Evolutionary conservation across 1,140 invertebrate species (phyloP).

Genomic region (Pseudomyrmex sp.): DNA sequence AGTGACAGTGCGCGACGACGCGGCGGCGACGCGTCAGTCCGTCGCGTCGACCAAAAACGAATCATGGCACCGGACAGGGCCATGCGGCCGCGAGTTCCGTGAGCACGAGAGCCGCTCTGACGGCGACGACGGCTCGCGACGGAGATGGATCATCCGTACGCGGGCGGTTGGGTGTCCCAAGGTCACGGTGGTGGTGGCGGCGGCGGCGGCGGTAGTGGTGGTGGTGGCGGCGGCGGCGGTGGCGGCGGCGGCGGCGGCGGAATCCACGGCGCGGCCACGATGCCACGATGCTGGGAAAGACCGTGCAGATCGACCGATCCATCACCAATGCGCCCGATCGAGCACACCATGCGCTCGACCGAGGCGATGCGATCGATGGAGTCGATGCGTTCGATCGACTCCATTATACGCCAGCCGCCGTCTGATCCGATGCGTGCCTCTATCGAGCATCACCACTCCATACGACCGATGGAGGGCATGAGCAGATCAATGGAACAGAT

Average conservation of each 20-base stretch:
- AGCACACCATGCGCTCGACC: constrained; percentile 81
- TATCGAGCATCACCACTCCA: constrained; percentile 75
- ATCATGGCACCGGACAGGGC: constrained; percentile 80
- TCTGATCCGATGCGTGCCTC: constrained; percentile 65
- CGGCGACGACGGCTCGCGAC: constrained; percentile 40
- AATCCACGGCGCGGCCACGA: constrained; percentile 30
- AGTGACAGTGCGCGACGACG: constrained; percentile 61
- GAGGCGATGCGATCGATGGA: constrained; percentile 83
- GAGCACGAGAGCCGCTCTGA: constrained; percentile 18
- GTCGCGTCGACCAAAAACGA: constrained; percentile 30
- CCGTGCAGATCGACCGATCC: constrained; percentile 83
- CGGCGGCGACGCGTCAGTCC: constrained; percentile 39
- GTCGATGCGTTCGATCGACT: constrained; percentile 83
- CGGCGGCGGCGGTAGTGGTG: neutral
- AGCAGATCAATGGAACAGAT: constrained; percentile 71
- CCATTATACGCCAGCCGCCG: constrained; percentile 75
- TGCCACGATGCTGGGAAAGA: constrained; percentile 82
- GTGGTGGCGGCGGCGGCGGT: neutral
- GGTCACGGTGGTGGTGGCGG: constrained; percentile 72
- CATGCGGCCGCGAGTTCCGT: constrained; percentile 63
- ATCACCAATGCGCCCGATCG: constrained; percentile 83
- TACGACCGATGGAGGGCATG: constrained; percentile 79
- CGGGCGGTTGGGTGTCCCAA: constrained; percentile 79
- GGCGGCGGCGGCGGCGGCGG: constrained; percentile 16
- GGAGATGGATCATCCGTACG: constrained; percentile 82